Conservation (phyloP, 1,140 invertebrate species). For the Acromyrmex heyeri region DNA sequence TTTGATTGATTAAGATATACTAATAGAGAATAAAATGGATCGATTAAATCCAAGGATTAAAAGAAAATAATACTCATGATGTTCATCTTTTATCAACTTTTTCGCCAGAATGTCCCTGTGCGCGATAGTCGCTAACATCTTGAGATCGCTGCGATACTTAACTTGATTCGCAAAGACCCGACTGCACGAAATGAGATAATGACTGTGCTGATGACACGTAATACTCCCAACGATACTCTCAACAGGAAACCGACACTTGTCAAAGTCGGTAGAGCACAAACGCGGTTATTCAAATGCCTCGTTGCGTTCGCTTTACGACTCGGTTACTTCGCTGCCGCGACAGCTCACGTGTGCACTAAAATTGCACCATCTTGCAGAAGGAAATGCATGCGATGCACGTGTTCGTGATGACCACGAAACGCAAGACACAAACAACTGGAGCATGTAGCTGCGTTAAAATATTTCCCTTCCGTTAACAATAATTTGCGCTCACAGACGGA, state of each 20-base stretch:
- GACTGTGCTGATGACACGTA: constrained; percentile 75
- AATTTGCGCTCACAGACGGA: not conserved
- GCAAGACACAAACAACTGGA: not conserved
- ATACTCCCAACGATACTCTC: constrained; percentile 60
- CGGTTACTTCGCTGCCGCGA: constrained; percentile 6
- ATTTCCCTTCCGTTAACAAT: not conserved
- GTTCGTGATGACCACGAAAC: constrained; percentile 14
- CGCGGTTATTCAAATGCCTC: constrained; percentile 66
- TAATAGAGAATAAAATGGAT: not conserved
- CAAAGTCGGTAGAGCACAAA: constrained; percentile 65
- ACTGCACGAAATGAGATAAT: constrained; percentile 72
- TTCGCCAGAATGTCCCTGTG: constrained; percentile 33
- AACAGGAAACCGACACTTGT: constrained; percentile 77
- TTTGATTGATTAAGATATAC: not conserved
- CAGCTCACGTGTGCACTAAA: constrained; percentile 47
- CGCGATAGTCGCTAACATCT: constrained; percentile 63
- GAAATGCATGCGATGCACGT: constrained; percentile 46
- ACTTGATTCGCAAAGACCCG: constrained; percentile 67
- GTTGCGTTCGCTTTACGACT: constrained; percentile 62
- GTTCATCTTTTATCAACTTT: constrained; percentile 1
- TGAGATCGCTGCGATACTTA: constrained; percentile 70
- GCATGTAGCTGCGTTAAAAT: not conserved
- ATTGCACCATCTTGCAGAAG: constrained; percentile 55
- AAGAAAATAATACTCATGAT: not conserved
- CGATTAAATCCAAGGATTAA: not conserved